A percentile compares a stretch with the other conserved stretches of the same genome.
Evolutionary conservation across 1,140 invertebrate genomes (phyloP).

Genomic region (Pseudobourletiella spinata): DNA sequence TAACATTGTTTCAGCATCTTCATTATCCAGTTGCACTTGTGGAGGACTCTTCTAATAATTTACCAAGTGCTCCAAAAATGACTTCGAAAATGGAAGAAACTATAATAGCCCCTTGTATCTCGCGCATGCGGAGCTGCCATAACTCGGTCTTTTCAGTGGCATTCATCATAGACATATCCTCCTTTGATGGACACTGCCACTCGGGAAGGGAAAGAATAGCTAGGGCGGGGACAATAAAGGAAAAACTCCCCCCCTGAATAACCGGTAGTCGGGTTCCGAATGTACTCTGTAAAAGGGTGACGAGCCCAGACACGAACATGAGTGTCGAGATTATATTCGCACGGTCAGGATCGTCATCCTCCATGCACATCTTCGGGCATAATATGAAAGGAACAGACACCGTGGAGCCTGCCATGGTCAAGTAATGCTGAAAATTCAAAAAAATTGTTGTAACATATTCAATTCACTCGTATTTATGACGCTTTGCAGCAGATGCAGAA

Average conservation of each 20-base stretch:
- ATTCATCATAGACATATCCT: conserved; percentile 17
- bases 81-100: conserved; percentile 45
- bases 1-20: background rate
- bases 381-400: conserved; percentile 77
- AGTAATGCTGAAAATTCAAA: conserved; percentile 57
- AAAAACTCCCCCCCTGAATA: conserved; percentile 43
- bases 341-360: conserved; percentile 39
- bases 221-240: conserved; percentile 46
- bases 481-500: background rate
- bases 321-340: conserved; percentile 44
- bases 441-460: background rate
- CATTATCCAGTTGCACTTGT: too few species aligned
- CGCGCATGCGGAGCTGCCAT: conserved; percentile 45
- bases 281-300: conserved; percentile 32
- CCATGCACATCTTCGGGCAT: conserved; percentile 44
- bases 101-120: conserved; percentile 48
- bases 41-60: too few species aligned
- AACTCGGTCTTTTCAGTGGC: conserved; percentile 40
- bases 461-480: background rate
- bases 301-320: conserved; percentile 48
- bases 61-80: conserved; percentile 45
- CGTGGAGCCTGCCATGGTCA: conserved; percentile 80
- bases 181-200: conserved; percentile 42
- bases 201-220: conserved; percentile 44
- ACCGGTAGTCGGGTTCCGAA: conserved; percentile 32